Evolutionary conservation across 2,113 vertebrate genomes (phyloP).

Genomic region (Plestiodon gilberti): DNA sequence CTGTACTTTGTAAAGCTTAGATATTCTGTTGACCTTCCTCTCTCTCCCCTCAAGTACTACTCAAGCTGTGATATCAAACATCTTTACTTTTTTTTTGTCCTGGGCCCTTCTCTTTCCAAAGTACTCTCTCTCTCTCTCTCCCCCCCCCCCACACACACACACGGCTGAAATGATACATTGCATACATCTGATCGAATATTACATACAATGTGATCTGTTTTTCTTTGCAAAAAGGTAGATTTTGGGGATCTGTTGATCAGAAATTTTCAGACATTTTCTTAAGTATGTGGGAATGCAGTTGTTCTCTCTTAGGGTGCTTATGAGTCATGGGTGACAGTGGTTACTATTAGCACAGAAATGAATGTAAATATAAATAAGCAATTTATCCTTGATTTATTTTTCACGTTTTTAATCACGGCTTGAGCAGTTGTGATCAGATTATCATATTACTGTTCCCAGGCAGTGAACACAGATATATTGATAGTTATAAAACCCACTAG

Average conservation of each 20-base stretch:
- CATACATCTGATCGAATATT: conserved; percentile 73
- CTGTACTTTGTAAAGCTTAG: conserved; percentile 45
- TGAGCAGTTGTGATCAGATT: not conserved
- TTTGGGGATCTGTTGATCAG: conserved; percentile 38
- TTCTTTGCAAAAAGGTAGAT: conserved; percentile 45
- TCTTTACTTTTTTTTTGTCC: conserved; percentile 57
- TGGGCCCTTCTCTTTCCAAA: conserved; percentile 50
- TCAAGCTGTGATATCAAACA: conserved; percentile 56
- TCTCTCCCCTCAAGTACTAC: conserved; percentile 44
- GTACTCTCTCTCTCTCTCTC: conserved; percentile 34
- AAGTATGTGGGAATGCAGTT: conserved; percentile 29
- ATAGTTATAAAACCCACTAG: not conserved
- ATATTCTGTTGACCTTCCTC: conserved; percentile 27
- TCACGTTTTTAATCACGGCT: conserved; percentile 25
- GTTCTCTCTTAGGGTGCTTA: conserved; percentile 50
- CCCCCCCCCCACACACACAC: not conserved
- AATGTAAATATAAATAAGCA: conserved; percentile 36
- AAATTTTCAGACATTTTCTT: conserved; percentile 52
- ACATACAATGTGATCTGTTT: conserved; percentile 25
- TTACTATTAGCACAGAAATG: conserved; percentile 30
- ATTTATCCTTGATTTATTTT: conserved; percentile 42
- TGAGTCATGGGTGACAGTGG: conserved; percentile 30
- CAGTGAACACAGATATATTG: not conserved
- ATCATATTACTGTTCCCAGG: not conserved
- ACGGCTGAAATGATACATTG: conserved; percentile 63